These are phyloP conservation scores for Scleropages formosus DNA, from an alignment of 2,797 vertebrate species.

Conservation along the genomic window DNA sequence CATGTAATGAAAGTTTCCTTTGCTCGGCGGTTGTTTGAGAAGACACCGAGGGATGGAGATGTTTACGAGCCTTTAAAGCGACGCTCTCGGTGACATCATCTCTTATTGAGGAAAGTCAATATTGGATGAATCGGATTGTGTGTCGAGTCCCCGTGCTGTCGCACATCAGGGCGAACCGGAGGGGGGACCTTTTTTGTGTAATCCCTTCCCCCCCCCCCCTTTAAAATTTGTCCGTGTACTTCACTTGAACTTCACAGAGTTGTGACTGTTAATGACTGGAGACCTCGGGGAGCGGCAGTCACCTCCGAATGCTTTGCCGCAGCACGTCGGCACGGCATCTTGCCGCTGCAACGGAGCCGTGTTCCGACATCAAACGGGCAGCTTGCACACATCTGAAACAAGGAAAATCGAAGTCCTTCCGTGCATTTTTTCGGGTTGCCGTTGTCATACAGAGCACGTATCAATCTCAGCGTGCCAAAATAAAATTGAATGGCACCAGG, in stretches of 20 bases:
- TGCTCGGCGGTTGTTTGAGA: not conserved
- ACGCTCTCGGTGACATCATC: slow-evolving; percentile 23
- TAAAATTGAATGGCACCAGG: not conserved
- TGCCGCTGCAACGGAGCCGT: not conserved
- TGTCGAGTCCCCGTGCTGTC: slow-evolving; percentile 9
- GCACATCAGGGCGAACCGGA: slow-evolving; percentile 21
- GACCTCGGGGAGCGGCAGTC: not conserved
- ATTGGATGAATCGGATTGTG: slow-evolving; percentile 12
- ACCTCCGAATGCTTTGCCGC: not conserved
- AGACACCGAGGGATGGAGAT: slow-evolving; percentile 6
- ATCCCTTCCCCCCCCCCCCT: not conserved
- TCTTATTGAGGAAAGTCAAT: slow-evolving; percentile 22
- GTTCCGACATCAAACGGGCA: not conserved
- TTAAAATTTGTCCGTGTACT: slow-evolving; percentile 19
- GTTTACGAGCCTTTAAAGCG: not conserved
- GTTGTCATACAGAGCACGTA: not conserved
- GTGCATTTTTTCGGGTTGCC: not conserved
- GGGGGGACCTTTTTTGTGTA: slow-evolving; percentile 18
- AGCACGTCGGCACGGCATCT: not conserved
- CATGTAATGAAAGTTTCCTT: slow-evolving; percentile 27
- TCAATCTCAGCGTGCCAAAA: not conserved
- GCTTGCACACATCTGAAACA: not conserved
- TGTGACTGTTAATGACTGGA: slow-evolving; percentile 13
- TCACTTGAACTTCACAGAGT: slow-evolving; percentile 14
- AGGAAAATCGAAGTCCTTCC: not conserved